Evolutionary conservation across 2,797 vertebrate species (phyloP).

Genomic region (Chlorospingus semifuscus): DNA sequence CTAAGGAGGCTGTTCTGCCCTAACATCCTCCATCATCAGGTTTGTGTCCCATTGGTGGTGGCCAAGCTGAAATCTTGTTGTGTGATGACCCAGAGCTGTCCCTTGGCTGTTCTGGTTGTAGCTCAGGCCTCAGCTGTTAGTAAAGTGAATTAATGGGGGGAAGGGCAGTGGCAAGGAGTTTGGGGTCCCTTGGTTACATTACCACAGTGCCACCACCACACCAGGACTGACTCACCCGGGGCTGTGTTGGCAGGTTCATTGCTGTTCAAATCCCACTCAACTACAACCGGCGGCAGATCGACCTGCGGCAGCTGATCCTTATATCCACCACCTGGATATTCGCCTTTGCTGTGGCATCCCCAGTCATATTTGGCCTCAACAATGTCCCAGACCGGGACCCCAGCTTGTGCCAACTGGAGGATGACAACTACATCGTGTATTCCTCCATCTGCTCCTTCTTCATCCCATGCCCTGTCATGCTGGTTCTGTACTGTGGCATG

Average conservation of each 20-base stretch:
- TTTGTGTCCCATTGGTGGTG: not conserved
- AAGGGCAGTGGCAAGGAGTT: not conserved
- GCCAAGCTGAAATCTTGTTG: not conserved
- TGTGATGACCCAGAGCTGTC: not conserved
- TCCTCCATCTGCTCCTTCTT: constrained; percentile 97
- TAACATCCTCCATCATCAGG: too few relatives aligned
- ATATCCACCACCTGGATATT: constrained; percentile 92
- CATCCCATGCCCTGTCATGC: constrained; percentile 93
- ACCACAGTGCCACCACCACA: not conserved
- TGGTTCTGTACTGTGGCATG: constrained; percentile 92
- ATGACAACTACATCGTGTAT: constrained; percentile 88
- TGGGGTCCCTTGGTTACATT: rapidly evolving
- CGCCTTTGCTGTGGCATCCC: constrained; percentile 90
- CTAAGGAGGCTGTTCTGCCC: not conserved
- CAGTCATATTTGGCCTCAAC: constrained; percentile 93
- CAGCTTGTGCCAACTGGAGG: constrained; percentile 88
- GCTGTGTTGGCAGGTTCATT: constrained; percentile 85
- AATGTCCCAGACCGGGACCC: constrained; percentile 83
- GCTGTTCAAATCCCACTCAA: constrained; percentile 88
- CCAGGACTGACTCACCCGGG: not conserved
- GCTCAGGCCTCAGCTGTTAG: not conserved
- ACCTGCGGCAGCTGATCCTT: constrained; percentile 85
- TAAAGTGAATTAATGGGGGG: not conserved
- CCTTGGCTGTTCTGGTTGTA: not conserved
- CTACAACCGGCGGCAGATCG: constrained; percentile 89